These are phyloP conservation scores for Lycia hirtaria DNA, from an alignment of 2,888 invertebrate species.

Conservation along the genomic window DNA sequence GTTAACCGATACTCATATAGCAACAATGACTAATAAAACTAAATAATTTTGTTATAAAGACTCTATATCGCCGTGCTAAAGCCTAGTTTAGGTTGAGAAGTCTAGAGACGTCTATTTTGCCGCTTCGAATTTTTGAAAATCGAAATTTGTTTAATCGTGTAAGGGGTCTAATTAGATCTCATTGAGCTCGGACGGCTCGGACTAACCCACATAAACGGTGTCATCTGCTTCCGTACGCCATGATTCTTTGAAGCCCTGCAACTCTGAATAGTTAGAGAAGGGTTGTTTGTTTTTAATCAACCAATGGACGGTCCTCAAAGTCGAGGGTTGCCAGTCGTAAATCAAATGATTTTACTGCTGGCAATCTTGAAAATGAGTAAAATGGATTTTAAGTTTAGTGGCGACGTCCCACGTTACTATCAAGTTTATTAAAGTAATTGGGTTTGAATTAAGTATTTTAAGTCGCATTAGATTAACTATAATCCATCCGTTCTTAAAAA, in stretches of 20 bases:
- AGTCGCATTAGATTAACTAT: not conserved
- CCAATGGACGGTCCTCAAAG: slow-evolving; percentile 15
- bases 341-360: slow-evolving; percentile 18
- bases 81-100: too few species aligned
- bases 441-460: not conserved
- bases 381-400: slow-evolving; percentile 11
- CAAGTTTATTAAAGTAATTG: not conserved
- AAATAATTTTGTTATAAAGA: too few species aligned
- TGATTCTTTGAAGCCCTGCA: slow-evolving; percentile 5
- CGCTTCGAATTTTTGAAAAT: too few species aligned
- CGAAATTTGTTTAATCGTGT: too few species aligned
- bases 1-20: too few species aligned
- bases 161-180: too few species aligned
- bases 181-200: too few species aligned
- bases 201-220: not conserved
- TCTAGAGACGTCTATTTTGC: too few species aligned
- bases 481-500: too few species aligned
- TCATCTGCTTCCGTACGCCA: not conserved
- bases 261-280: not conserved
- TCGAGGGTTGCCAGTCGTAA: slow-evolving; percentile 17
- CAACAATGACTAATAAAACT: too few species aligned
- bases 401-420: not conserved
- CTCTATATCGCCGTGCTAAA: too few species aligned
- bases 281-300: slow-evolving; percentile 23
- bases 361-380: slow-evolving; percentile 8